Evolutionary conservation across 2,113 vertebrate genomes (phyloP).

Genomic region (Planiliza haematocheilus): DNA sequence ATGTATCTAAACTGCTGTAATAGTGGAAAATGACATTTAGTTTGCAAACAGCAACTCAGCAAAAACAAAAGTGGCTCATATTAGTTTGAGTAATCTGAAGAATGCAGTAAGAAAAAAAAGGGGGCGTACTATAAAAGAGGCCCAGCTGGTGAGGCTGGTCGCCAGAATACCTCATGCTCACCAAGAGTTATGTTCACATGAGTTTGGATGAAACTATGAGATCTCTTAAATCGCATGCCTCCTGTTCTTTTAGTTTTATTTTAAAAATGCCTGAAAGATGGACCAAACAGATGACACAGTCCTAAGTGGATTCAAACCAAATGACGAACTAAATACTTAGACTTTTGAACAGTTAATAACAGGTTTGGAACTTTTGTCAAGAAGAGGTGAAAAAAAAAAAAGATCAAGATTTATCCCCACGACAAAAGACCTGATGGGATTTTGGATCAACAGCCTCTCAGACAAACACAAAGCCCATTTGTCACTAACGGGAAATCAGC

Average conservation of each 20-base stretch:
- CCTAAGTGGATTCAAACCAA: not conserved
- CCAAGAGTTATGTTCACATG: slow-evolving; percentile 12
- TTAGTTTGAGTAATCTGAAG: slow-evolving; percentile 5
- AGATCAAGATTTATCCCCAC: slow-evolving; percentile 12
- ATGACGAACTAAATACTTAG: too few species aligned
- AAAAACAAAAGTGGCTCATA: not conserved
- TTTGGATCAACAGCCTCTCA: slow-evolving; percentile 30
- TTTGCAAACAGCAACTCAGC: not conserved
- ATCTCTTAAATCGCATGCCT: not conserved
- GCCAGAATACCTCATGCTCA: slow-evolving; percentile 12
- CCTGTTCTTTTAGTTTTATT: not conserved
- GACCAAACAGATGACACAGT: not conserved
- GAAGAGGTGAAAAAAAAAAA: slow-evolving; percentile 17
- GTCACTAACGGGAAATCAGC: slow-evolving; percentile 47
- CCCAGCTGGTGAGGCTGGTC: slow-evolving; percentile 24
- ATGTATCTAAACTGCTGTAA: not conserved
- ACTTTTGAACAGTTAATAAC: not conserved
- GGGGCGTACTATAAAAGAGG: slow-evolving; percentile 17
- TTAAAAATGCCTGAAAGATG: not conserved
- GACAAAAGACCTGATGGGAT: slow-evolving; percentile 25
- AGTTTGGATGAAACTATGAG: not conserved
- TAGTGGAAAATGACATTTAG: not conserved
- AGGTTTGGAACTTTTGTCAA: slow-evolving; percentile 10
- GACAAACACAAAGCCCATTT: slow-evolving; percentile 40
- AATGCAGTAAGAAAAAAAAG: not conserved